phyloP scores from a whole-genome alignment of 2,888 invertebrate species.

The Quadriops clusia region DNA sequence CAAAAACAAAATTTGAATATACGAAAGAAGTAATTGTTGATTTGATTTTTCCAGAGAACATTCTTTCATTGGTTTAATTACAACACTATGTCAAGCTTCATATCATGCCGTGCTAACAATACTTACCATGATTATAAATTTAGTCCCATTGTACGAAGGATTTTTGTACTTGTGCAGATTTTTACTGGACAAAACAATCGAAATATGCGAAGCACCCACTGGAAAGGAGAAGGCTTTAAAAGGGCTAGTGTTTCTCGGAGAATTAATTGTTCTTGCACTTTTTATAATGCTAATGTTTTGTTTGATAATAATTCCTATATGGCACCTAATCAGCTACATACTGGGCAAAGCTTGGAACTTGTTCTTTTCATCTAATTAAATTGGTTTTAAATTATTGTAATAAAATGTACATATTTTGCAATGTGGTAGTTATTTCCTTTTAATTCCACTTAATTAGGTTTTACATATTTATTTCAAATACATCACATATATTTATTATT shows the following conservation, averaged over 20 bases:
- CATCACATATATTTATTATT: too few relatives aligned
- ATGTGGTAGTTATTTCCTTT: too few relatives aligned
- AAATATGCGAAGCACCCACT: conserved; percentile 27
- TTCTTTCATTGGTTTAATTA: conserved; percentile 27
- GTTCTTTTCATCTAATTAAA: too few relatives aligned
- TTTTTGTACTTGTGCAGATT: conserved; percentile 29
- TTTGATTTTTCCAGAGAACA: conserved; percentile 24
- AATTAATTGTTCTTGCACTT: conserved; percentile 26
- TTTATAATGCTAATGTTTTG: conserved; percentile 29
- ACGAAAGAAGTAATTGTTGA: conserved; percentile 1
- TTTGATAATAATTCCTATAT: conserved; percentile 29
- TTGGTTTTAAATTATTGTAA: too few relatives aligned
- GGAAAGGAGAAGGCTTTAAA: conserved; percentile 26
- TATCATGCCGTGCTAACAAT: conserved; percentile 28
- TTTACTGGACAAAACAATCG: conserved; percentile 30
- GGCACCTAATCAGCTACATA: too few relatives aligned
- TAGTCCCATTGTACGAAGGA: conserved; percentile 22
- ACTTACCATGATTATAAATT: conserved; percentile 22
- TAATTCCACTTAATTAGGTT: too few relatives aligned
- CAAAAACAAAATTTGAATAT: conserved; percentile 5
- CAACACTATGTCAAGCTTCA: conserved; percentile 26
- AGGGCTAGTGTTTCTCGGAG: conserved; percentile 24
- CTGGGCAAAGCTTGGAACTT: too few relatives aligned
- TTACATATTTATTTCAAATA: too few relatives aligned
- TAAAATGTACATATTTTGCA: too few relatives aligned